These are phyloP conservation scores for Butorides virescens DNA, from an alignment of 2,113 vertebrate species.

Conservation along the genomic window DNA sequence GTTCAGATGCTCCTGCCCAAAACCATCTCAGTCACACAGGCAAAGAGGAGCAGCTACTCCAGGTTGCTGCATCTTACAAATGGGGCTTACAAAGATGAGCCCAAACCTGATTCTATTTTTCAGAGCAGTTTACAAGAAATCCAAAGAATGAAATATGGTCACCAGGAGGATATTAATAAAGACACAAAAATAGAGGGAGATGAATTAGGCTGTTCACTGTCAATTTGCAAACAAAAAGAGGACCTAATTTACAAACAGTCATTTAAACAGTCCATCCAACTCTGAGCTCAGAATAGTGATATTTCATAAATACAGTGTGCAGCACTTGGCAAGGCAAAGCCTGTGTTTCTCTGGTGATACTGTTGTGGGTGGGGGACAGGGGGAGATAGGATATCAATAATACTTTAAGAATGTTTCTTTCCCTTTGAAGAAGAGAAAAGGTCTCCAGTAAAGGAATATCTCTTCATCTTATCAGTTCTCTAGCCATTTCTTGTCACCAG, in stretches of 20 bases:
- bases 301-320: not conserved
- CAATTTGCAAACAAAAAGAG: not conserved
- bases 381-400: not conserved
- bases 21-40: not conserved
- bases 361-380: not conserved
- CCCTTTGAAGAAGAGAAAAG: not conserved
- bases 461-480: not conserved
- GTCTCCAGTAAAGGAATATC: not conserved
- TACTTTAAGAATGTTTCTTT: not conserved
- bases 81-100: not conserved
- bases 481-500: not conserved
- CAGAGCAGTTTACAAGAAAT: not conserved
- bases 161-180: not conserved
- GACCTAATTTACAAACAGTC: not conserved
- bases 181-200: not conserved
- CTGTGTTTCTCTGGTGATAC: not conserved
- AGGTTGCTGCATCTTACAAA: not conserved
- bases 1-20: not conserved
- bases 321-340: not conserved
- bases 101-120: not conserved
- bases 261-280: not conserved
- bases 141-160: not conserved
- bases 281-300: not conserved
- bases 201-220: not conserved
- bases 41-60: not conserved